phyloP scores from a whole-genome alignment of 1,140 invertebrate genomes.

The Dendroctonus valens region DNA sequence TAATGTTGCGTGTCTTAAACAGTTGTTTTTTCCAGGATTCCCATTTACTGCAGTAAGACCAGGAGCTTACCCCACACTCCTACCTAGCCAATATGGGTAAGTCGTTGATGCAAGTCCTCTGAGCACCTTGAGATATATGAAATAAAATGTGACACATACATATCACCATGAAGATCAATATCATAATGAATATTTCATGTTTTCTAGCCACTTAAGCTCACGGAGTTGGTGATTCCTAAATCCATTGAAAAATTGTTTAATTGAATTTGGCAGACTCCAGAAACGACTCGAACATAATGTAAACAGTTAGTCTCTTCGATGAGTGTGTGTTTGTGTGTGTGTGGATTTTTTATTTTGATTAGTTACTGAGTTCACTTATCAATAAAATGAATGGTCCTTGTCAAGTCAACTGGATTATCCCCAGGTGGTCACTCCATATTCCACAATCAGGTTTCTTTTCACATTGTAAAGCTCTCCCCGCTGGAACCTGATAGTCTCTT shows the following conservation, averaged over 20 bases:
- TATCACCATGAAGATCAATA: conserved; percentile 38
- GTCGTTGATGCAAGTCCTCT: conserved; percentile 46
- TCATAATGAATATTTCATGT: conserved; percentile 48
- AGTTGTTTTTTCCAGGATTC: conserved; percentile 56
- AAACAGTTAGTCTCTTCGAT: conserved; percentile 50
- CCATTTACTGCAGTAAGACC: conserved; percentile 64
- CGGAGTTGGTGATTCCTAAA: conserved; percentile 47
- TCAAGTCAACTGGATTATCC: conserved; percentile 32
- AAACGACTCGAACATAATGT: conserved; percentile 45
- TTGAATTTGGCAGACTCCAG: conserved; percentile 47
- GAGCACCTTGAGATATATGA: conserved; percentile 7
- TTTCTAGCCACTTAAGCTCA: conserved; percentile 48
- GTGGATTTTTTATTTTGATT: conserved; percentile 47
- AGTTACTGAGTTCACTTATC: conserved; percentile 49
- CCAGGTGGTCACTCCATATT: conserved; percentile 22
- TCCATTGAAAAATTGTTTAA: conserved; percentile 46
- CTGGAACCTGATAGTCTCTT: no score
- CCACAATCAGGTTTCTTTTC: neutral
- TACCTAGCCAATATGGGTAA: conserved; percentile 74
- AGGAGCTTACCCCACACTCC: conserved; percentile 63
- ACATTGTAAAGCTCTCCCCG: no score
- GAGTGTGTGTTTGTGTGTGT: conserved; percentile 51
- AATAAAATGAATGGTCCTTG: conserved; percentile 33
- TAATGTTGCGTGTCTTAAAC: no score
- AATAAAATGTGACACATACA: conserved; percentile 11